A percentile compares a stretch with the other conserved stretches of the same genome.
These are phyloP conservation scores for Alca torda DNA, from an alignment of 2,797 vertebrate species.

Conservation along the genomic window DNA sequence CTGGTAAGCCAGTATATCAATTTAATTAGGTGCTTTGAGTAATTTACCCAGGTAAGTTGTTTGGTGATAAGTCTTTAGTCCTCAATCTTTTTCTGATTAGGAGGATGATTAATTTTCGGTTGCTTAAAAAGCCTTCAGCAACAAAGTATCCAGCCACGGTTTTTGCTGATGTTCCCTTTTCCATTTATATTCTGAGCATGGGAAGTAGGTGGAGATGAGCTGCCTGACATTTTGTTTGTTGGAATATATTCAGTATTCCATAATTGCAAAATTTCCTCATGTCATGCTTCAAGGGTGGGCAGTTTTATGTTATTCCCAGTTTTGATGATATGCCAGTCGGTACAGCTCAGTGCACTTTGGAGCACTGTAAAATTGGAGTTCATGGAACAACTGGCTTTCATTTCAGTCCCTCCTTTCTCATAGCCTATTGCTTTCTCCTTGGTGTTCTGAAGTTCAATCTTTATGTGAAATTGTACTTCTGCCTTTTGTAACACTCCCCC, in stretches of 20 bases:
- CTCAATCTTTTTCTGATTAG: slow-evolving; percentile 66
- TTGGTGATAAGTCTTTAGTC: slow-evolving; percentile 54
- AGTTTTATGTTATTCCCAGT: slow-evolving; percentile 46
- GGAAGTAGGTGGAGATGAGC: slow-evolving; percentile 10
- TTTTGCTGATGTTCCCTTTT: slow-evolving; percentile 9
- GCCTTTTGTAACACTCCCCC: neutral
- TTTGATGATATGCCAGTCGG: slow-evolving; percentile 25
- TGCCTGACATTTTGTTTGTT: slow-evolving; percentile 42
- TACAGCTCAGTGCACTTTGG: slow-evolving; percentile 18
- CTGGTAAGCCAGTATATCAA: slow-evolving; percentile 54
- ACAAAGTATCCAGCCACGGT: slow-evolving; percentile 7
- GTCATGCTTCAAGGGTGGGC: slow-evolving; percentile 35
- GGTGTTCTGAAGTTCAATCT: neutral
- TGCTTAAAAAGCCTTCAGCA: slow-evolving; percentile 17
- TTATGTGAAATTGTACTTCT: neutral
- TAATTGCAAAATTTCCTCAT: slow-evolving; percentile 51
- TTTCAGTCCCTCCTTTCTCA: slow-evolving; percentile 4
- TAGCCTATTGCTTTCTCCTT: slow-evolving; percentile 1
- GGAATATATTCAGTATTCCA: slow-evolving; percentile 37
- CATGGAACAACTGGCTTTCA: slow-evolving; percentile 23
- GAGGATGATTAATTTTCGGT: slow-evolving; percentile 54
- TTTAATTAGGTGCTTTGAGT: slow-evolving; percentile 66
- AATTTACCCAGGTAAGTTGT: slow-evolving; percentile 61
- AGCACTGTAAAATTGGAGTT: neutral
- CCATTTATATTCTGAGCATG: slow-evolving; percentile 39